Evolutionary conservation across 2,888 invertebrate genomes (phyloP).

Genomic region (Seira musarum): DNA sequence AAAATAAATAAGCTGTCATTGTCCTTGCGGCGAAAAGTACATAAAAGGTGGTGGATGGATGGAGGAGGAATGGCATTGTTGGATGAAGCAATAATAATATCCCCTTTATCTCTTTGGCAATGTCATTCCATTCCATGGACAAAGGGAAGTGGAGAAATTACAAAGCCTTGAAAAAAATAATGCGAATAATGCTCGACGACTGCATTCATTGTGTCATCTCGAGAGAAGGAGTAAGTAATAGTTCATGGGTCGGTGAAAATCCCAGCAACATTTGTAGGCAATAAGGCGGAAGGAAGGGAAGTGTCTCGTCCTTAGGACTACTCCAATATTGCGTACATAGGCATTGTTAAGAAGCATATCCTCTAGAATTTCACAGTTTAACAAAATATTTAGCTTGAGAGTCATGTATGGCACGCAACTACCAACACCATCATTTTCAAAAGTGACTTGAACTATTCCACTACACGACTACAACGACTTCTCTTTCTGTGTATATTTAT

Average conservation of each 20-base stretch:
- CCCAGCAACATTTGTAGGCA: conserved; percentile 36
- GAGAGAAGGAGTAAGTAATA: background rate
- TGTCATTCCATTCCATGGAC: no score
- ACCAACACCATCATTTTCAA: conserved; percentile 1
- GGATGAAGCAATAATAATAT: conserved; percentile 20
- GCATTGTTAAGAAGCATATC: no score
- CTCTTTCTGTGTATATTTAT: conserved; percentile 42
- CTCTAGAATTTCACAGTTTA: conserved; percentile 33
- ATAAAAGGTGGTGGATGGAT: no score
- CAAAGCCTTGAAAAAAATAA: conserved; percentile 43
- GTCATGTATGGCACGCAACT: background rate
- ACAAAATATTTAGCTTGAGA: conserved; percentile 29
- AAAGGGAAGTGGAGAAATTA: conserved; percentile 53
- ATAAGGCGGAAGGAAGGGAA: conserved; percentile 18
- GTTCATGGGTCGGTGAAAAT: background rate
- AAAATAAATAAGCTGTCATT: no score
- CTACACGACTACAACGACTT: background rate
- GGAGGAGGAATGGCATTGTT: no score
- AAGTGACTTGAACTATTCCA: conserved; percentile 8
- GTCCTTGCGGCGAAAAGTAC: no score
- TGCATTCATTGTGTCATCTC: conserved; percentile 48
- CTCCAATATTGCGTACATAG: no score
- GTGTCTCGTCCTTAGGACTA: no score
- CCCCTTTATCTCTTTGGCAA: conserved; percentile 30
- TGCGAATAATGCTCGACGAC: conserved; percentile 24